A percentile compares a stretch with the other conserved stretches of the same genome.
Evolutionary conservation across 2,888 invertebrate species (phyloP).

Genomic region (Sericinus montela): DNA sequence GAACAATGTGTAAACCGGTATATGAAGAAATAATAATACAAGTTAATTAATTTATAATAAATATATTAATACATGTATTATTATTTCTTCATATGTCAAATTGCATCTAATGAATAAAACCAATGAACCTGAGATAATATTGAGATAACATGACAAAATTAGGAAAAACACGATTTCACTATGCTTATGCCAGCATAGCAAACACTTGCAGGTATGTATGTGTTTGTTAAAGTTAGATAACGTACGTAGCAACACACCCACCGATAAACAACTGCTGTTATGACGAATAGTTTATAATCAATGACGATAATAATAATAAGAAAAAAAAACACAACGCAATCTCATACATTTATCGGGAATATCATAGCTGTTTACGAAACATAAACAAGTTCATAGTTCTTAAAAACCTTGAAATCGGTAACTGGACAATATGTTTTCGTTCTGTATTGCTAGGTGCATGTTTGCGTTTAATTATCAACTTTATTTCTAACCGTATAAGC

Average conservation of each 20-base stretch:
- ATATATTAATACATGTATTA: too few species aligned
- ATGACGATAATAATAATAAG: slow-evolving; percentile 32
- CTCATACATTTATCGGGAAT: slow-evolving; percentile 2
- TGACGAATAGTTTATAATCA: background rate
- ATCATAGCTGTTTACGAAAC: slow-evolving; percentile 13
- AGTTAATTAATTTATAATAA: too few species aligned
- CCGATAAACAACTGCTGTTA: slow-evolving; percentile 44
- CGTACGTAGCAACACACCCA: slow-evolving; percentile 41
- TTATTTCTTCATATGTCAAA: too few species aligned
- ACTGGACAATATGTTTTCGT: background rate
- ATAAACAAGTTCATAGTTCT: slow-evolving; percentile 9
- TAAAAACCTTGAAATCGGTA: slow-evolving; percentile 1
- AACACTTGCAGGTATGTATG: slow-evolving; percentile 27
- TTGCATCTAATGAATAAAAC: too few species aligned
- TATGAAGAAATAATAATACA: too few species aligned
- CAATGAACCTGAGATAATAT: too few species aligned
- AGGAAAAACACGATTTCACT: too few species aligned
- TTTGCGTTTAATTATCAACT: background rate
- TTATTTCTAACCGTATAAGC: background rate
- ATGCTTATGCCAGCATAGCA: slow-evolving; percentile 27
- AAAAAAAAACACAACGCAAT: slow-evolving; percentile 27
- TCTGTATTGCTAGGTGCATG: background rate
- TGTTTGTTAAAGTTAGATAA: slow-evolving; percentile 30
- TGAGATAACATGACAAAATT: too few species aligned
- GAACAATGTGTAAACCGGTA: too few species aligned